Evolutionary conservation across 2,888 invertebrate genomes (phyloP), one percentile per base, ranked within the genome.

Genomic region (Epistrophe eligans): DNA sequence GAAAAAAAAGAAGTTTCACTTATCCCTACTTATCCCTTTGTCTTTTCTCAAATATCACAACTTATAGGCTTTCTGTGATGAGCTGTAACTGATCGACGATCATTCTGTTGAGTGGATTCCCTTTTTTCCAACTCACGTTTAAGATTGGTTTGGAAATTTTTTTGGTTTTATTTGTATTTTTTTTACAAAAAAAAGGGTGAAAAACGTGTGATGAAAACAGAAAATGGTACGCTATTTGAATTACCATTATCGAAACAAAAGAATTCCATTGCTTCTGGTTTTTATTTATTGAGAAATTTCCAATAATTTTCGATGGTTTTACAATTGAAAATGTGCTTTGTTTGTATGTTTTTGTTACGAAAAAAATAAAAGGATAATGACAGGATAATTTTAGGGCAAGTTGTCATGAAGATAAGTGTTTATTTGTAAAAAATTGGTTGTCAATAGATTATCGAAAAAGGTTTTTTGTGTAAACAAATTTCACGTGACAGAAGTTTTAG

Each of bases 231-330:
- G 67, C 28, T 64, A 50, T 62, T 74, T 45, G 74, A 70, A 80
- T 80, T 70, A 70, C 74, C 50, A 60, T 74, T 74, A 74, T 40
- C 28, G 43, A 48, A 28, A 81, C 81, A 77, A 77, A 66, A 71
- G 43, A 48, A 17, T 35, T 45, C 45, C 19, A 52, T 17, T 45
- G 77, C 82, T 77, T 52, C 77, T 77, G 77, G 71, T 77, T 72
- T 82, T 74, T 74, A 52, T 74, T 62, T 64, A 45, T 19, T 43
- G 50, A 76, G 24, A 57, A 50, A 66, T 58, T 82, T 77, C 77
- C 77, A 66, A 77, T 82, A 19, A 67, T 58, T 82, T 40, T 77
- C 66, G 32, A 82, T 77, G 35, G 58, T 58, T 77, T 40, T 58
- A 72, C 71, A 66, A 66, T 66, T 17, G 62, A 58, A 71, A 71